Percentiles rank a stretch among this genome's conserved stretches.
phyloP scores from a whole-genome alignment of 2,113 vertebrate genomes.

The Rhipidura dahli region DNA sequence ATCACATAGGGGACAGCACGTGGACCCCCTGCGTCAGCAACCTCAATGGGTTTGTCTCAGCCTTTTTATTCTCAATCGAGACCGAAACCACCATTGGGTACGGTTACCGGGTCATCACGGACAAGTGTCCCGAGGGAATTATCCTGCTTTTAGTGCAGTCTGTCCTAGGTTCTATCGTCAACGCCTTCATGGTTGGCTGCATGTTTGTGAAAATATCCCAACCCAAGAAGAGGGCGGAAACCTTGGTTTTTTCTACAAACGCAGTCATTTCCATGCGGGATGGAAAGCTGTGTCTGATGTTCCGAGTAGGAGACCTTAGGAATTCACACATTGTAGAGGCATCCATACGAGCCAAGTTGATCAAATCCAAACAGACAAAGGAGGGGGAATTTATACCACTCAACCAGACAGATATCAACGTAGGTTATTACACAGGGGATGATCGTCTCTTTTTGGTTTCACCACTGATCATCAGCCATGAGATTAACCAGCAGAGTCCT shows the following conservation, averaged over 20 bases:
- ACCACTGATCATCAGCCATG: conserved; percentile 97
- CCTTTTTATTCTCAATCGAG: conserved; percentile 98
- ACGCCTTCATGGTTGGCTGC: conserved; percentile 99
- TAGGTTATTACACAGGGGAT: conserved; percentile 96
- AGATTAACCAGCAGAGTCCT: conserved; percentile 96
- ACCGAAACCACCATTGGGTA: conserved; percentile 99
- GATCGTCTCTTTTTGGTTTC: conserved; percentile 98
- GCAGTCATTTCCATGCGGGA: conserved; percentile 97
- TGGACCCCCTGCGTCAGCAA: conserved; percentile 99
- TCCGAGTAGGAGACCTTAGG: conserved; percentile 94
- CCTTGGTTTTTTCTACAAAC: conserved; percentile 95
- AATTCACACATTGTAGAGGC: conserved; percentile 99
- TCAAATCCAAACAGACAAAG: conserved; percentile 99
- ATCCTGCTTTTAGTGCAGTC: conserved; percentile 94
- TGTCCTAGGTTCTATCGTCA: conserved; percentile 97
- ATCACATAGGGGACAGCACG: conserved; percentile 86
- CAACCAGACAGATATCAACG: conserved; percentile 98
- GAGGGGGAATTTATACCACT: conserved; percentile 99
- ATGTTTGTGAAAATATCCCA: conserved; percentile 99
- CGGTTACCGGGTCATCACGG: conserved; percentile 98
- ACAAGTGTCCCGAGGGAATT: conserved; percentile 97
- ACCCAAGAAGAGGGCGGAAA: conserved; percentile 98
- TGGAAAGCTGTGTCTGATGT: conserved; percentile 96
- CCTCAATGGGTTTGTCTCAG: conserved; percentile 94
- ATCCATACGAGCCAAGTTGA: conserved; percentile 96